These are phyloP conservation scores for Daptonema setosum DNA, from an alignment of 2,888 invertebrate species.

Conservation along the genomic window DNA sequence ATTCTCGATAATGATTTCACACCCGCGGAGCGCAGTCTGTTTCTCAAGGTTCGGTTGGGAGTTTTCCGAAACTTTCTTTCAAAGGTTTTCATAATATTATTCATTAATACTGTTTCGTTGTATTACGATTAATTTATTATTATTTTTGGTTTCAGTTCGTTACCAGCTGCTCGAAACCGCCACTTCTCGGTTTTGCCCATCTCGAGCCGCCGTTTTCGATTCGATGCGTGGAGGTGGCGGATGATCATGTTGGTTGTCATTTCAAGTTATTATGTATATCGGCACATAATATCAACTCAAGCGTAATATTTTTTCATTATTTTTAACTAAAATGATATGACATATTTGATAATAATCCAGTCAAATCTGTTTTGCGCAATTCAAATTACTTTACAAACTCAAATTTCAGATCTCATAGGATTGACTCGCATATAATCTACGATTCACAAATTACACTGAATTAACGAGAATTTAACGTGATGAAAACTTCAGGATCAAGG, in stretches of 20 bases:
- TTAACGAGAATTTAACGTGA: too few species aligned
- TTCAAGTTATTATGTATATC: neutral
- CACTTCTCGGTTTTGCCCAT: conserved; percentile 79
- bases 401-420: too few species aligned
- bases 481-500: conserved; percentile 31
- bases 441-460: too few species aligned
- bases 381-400: too few species aligned
- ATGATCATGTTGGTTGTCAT: conserved; percentile 49
- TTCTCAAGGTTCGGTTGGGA: conserved; percentile 57
- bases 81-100: too few species aligned
- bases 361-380: too few species aligned
- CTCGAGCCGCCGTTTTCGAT: conserved; percentile 92
- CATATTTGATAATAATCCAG: too few species aligned
- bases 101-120: too few species aligned
- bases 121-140: too few species aligned
- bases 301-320: conserved; percentile 3
- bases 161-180: conserved; percentile 79
- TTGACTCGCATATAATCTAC: too few species aligned
- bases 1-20: conserved; percentile 80
- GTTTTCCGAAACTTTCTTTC: too few species aligned
- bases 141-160: conserved; percentile 32
- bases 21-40: conserved; percentile 69
- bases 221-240: conserved; percentile 93
- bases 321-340: too few species aligned
- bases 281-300: neutral